phyloP scores from a whole-genome alignment of 2,797 vertebrate genomes.

The Cheirogaleus major region DNA sequence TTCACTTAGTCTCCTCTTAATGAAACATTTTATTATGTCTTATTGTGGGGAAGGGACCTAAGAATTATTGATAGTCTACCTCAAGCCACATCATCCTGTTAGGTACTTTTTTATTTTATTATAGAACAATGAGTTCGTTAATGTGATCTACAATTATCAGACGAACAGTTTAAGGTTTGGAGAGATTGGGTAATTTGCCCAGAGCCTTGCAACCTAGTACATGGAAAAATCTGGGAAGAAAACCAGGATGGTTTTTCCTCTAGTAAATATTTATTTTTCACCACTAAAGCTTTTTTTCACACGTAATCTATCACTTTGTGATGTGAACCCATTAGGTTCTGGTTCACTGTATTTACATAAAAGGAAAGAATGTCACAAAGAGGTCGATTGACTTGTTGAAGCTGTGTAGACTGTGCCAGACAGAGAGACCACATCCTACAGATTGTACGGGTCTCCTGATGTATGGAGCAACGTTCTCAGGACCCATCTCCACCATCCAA shows the following conservation, averaged over 20 bases:
- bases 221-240: background rate
- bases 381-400: background rate
- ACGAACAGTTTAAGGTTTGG: conserved; percentile 26
- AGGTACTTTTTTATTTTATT: conserved; percentile 42
- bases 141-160: background rate
- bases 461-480: background rate
- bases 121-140: conserved; percentile 2
- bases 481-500: background rate
- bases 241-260: background rate
- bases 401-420: background rate
- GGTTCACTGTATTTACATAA: background rate
- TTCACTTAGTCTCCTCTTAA: conserved; percentile 62
- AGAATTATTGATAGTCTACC: conserved; percentile 59
- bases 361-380: background rate
- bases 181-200: background rate
- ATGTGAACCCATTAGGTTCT: background rate
- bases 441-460: background rate
- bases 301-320: background rate
- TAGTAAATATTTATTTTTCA: background rate
- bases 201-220: background rate
- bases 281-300: background rate
- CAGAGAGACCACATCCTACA: background rate
- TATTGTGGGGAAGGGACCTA: conserved; percentile 34
- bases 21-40: conserved; percentile 55
- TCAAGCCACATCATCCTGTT: conserved; percentile 64